Conservation (phyloP, 1,140 invertebrate genomes). For the Drosophila navojoa region DNA sequence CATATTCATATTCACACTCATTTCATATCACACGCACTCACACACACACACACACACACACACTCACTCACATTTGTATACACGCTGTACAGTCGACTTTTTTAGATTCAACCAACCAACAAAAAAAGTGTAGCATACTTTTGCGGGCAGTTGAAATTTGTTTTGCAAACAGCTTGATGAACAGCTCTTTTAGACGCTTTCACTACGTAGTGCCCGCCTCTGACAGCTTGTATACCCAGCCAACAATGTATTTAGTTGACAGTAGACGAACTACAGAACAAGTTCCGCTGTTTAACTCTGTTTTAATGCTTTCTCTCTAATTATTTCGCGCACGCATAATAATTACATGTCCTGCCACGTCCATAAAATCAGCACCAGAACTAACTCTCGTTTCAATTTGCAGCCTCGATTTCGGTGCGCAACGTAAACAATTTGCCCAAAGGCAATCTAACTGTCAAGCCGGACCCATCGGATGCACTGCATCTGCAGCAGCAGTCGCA, state of each 20-base stretch:
- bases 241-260: conserved; percentile 16
- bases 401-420: conserved; percentile 82
- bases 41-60: conserved; percentile 13
- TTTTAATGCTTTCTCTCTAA: conserved; percentile 55
- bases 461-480: conserved; percentile 72
- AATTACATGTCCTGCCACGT: conserved; percentile 47
- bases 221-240: background rate
- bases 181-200: conserved; percentile 29
- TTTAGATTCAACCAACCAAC: background rate
- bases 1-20: conserved; percentile 28
- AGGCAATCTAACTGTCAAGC: conserved; percentile 79
- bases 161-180: conserved; percentile 1
- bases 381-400: conserved; percentile 34
- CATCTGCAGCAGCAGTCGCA: conserved; percentile 33
- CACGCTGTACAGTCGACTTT: conserved; percentile 46
- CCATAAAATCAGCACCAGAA: background rate
- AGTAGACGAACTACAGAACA: background rate
- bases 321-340: conserved; percentile 75
- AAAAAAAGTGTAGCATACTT: conserved; percentile 45
- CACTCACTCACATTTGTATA: conserved; percentile 18
- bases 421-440: conserved; percentile 82
- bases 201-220: conserved; percentile 37
- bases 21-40: conserved; percentile 6
- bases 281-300: conserved; percentile 42
- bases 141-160: conserved; percentile 38